Base-by-base conservation (phyloP, 2,113 vertebrate genomes). In the Clarias macrocephalus region DNA sequence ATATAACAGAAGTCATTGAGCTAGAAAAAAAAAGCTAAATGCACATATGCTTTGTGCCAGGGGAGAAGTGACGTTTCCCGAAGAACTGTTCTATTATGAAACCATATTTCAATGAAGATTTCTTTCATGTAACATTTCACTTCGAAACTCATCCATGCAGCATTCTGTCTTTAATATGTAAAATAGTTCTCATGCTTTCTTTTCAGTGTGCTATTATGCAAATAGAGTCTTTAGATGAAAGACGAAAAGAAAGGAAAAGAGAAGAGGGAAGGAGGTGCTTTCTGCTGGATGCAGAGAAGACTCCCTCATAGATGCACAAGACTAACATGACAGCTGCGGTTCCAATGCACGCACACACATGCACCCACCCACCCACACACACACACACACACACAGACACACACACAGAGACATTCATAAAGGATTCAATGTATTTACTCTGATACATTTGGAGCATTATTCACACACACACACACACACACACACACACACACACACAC, bases 121-220 rank as follows among this genome's bases (percentile, higher is more conserved):
- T 91, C 91, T 94, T 94, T 94, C 89, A 93, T 94, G 88, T 85
- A 82, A 80, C 76, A 86, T 72, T 88, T 82, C 25, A 85, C 82
- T 86, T 80, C 21, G 70, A 63, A 84, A n/a, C 80, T 75, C 88
- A 85, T 84, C 73, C 86, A 93, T 89, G 82, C 66, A 77, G 57
- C 59, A 48, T 57, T 89, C 84, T 82, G 83, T 87, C 91, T 95
- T 95, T 95, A 92, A 94, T 93, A 91, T 94, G 92, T 91, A 93
- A 94, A 94, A 88, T 63, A 85, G 86, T 30, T 66, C 79, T 68
- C 52, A 60, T 87, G 72, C 42, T 82, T 66, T 80, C 77, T 85
- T 90, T 88, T 89, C 77, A 84, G 30, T 88, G 52, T 79, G 28
- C 18, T 52, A 86, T 89, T 84, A 90, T 88, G 48, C 77, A 92